phyloP scores from a whole-genome alignment of 2,888 invertebrate genomes.

The Xestia ashworthii region DNA sequence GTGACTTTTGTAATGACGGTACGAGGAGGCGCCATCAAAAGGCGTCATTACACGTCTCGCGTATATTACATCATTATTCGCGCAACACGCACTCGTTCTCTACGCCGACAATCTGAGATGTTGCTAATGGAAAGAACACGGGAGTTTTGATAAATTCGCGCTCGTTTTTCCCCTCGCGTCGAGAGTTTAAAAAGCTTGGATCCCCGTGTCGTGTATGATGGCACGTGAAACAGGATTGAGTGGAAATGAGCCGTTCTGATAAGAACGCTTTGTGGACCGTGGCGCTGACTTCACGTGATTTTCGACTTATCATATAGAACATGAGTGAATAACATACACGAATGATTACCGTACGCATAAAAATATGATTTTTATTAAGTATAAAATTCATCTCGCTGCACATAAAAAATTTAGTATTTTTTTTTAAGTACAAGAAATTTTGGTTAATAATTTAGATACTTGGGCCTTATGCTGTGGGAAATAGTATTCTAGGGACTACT shows the following conservation, averaged over 20 bases:
- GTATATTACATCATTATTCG: constrained; percentile 86
- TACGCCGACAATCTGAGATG: constrained; percentile 87
- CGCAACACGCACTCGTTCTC: constrained; percentile 78
- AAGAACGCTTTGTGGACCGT: constrained; percentile 75
- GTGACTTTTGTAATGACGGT: constrained; percentile 84
- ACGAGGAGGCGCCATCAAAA: constrained; percentile 80
- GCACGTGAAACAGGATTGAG: constrained; percentile 81
- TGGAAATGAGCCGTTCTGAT: constrained; percentile 86
- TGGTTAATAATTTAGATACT: neutral
- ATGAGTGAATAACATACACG: constrained; percentile 9
- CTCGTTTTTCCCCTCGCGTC: constrained; percentile 76
- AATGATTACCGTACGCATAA: neutral
- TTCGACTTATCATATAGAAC: constrained; percentile 37
- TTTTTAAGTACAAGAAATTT: neutral
- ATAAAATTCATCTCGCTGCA: neutral
- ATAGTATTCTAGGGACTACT: neutral
- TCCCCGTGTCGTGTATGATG: constrained; percentile 74
- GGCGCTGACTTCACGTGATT: constrained; percentile 61
- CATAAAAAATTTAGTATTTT: neutral
- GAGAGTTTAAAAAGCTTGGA: constrained; percentile 79
- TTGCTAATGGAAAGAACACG: constrained; percentile 88
- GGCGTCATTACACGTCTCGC: constrained; percentile 84
- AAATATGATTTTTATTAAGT: neutral
- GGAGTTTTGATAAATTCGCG: constrained; percentile 85
- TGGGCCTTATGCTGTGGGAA: neutral